Evolutionary conservation across 2,888 invertebrate genomes (phyloP), one percentile per base, ranked within the genome.

Genomic region (Pterobdella sp.): DNA sequence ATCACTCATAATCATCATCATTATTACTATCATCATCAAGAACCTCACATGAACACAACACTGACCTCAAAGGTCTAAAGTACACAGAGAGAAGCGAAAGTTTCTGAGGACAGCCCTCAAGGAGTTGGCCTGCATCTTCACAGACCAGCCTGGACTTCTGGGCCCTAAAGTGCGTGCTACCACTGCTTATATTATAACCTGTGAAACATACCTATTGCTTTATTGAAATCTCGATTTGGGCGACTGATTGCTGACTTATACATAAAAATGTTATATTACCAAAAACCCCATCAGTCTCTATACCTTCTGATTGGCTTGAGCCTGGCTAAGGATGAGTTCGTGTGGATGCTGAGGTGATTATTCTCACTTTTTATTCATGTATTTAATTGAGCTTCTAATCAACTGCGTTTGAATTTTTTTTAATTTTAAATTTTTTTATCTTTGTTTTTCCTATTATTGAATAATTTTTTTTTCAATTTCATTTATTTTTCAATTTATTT

Each of bases 61-160:
- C n/a, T n/a, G n/a, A n/a, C 31, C 69, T 75, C 76, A n/a, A 78
- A 87, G 88, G 49, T 91, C 93, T 0, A 88, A 91, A 75, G 89
- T 92, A 81, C 98, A 98, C 82, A 88, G 96, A 76, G 98, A 99
- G 81, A 87, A 97, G 72, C 88, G 98, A 78, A 96, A 97, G 85
- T 99, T 96, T 84, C 86, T 99, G 75, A 88, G 98, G 73, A 93
- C 94, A 1, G 93, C 96, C 1, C 85, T 99, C 31, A 94, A 95
- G 82, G 98, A 99, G 84, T 85, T 99, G 75, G 92, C 93, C 0
- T 87, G 95, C 1, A 92, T 99, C 79, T 88, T 98, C 82, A 93
- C 95, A 26, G 98, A 99, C 85, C 96, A 99, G 83, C 98, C 98
- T 1, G 96, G 98, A 0, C 86, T 99, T 32, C 85, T 99, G 64